phyloP scores from a whole-genome alignment of 2,888 invertebrate genomes.

The Eupithecia abbreviata region DNA sequence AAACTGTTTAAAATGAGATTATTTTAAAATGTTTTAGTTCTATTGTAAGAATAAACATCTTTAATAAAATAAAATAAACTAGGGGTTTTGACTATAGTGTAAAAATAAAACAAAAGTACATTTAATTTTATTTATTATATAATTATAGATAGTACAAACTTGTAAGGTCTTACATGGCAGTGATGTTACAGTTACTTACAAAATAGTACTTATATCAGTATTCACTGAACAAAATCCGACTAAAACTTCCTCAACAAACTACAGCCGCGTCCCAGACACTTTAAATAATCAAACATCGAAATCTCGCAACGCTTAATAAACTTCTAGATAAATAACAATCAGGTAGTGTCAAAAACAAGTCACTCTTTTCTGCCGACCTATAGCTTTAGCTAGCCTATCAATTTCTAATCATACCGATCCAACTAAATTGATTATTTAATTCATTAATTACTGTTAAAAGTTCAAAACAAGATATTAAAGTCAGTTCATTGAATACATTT shows the following conservation, averaged over 20 bases:
- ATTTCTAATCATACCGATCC: slow-evolving; percentile 66
- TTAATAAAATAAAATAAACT: neutral
- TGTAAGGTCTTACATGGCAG: slow-evolving; percentile 84
- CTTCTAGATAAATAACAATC: slow-evolving; percentile 71
- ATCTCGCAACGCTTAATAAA: slow-evolving; percentile 74
- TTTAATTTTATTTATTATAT: slow-evolving; percentile 73
- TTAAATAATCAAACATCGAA: slow-evolving; percentile 70
- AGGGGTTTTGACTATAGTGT: neutral
- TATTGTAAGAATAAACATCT: slow-evolving; percentile 4
- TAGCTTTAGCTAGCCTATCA: slow-evolving; percentile 57
- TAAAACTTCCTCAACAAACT: slow-evolving; percentile 54
- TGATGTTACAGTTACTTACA: slow-evolving; percentile 78
- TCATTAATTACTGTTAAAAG: slow-evolving; percentile 38
- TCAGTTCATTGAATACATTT: slow-evolving; percentile 7
- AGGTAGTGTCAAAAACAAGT: slow-evolving; percentile 57
- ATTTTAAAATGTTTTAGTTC: slow-evolving; percentile 48
- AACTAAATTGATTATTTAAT: slow-evolving; percentile 59
- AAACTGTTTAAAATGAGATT: slow-evolving; percentile 48
- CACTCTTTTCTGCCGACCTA: slow-evolving; percentile 63
- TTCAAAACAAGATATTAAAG: slow-evolving; percentile 6
- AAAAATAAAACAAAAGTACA: slow-evolving; percentile 48
- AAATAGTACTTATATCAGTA: slow-evolving; percentile 60
- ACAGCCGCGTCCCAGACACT: slow-evolving; percentile 57
- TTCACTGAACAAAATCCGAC: slow-evolving; percentile 69
- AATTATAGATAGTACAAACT: slow-evolving; percentile 80